Evolutionary conservation across 2,888 invertebrate genomes (phyloP).

Genomic region (Corythucha ciliata): DNA sequence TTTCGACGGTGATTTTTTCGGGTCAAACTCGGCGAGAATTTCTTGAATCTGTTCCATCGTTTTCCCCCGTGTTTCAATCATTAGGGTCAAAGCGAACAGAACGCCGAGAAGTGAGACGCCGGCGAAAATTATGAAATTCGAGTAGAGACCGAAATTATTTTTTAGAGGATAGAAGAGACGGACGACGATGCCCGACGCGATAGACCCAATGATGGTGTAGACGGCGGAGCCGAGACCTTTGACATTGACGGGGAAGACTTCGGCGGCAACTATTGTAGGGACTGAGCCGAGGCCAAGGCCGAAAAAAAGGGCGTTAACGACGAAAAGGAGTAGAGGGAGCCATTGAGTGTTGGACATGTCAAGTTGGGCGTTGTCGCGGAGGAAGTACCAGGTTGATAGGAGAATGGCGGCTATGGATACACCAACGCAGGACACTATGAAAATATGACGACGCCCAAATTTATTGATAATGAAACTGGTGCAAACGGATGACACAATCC

Average conservation of each 20-base stretch:
- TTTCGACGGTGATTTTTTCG: too few relatives aligned
- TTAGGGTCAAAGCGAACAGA: slow-evolving; percentile 48
- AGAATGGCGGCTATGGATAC: slow-evolving; percentile 19
- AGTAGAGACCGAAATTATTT: slow-evolving; percentile 54
- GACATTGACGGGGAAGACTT: slow-evolving; percentile 54
- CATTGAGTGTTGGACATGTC: slow-evolving; percentile 43
- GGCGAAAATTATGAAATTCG: slow-evolving; percentile 54
- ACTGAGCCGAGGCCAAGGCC: slow-evolving; percentile 52
- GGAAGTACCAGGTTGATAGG: slow-evolving; percentile 26
- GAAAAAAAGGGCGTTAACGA: slow-evolving; percentile 51
- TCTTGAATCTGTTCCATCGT: slow-evolving; percentile 59
- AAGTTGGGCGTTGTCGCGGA: slow-evolving; percentile 8
- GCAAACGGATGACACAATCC: slow-evolving; percentile 24
- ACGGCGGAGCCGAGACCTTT: slow-evolving; percentile 52
- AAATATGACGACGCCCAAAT: slow-evolving; percentile 30
- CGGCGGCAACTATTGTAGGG: slow-evolving; percentile 54
- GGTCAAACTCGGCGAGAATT: slow-evolving; percentile 14
- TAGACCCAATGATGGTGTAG: slow-evolving; percentile 48
- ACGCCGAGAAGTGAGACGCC: slow-evolving; percentile 46
- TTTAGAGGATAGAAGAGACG: slow-evolving; percentile 50
- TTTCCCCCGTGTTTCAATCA: slow-evolving; percentile 61
- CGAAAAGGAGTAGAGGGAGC: slow-evolving; percentile 46
- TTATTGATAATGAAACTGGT: slow-evolving; percentile 27
- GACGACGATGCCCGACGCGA: slow-evolving; percentile 49
- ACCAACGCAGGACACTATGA: slow-evolving; percentile 27